These are phyloP conservation scores for Alaudala cheleensis DNA, from an alignment of 2,113 vertebrate species.

Conservation along the genomic window DNA sequence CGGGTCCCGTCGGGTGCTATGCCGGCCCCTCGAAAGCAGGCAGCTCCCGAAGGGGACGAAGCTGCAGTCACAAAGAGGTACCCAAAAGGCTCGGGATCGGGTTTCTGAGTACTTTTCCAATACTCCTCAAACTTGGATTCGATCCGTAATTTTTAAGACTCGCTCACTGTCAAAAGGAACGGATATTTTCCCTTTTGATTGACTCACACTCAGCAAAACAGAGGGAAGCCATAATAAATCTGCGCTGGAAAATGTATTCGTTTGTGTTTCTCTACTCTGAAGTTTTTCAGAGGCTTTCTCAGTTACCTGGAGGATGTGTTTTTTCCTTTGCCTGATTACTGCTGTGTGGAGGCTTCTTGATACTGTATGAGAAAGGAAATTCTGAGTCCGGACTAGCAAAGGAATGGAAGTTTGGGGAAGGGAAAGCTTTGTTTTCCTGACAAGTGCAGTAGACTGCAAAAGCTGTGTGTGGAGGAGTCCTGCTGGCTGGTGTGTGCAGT, in stretches of 20 bases:
- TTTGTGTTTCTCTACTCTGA: not conserved
- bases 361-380: not conserved
- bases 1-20: not conserved
- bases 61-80: not conserved
- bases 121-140: not conserved
- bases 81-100: not conserved
- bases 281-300: conserved; percentile 22
- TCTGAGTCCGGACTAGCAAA: not conserved
- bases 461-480: not conserved
- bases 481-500: not conserved
- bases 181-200: not conserved
- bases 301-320: not conserved
- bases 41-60: not conserved
- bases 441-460: not conserved
- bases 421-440: not conserved
- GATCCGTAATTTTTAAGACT: not conserved
- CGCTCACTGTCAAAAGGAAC: not conserved
- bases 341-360: not conserved
- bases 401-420: not conserved
- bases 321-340: not conserved
- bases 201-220: conserved; percentile 36
- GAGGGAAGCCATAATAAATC: conserved; percentile 12
- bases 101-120: not conserved
- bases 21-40: not conserved
- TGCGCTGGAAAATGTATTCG: not conserved